A percentile compares a stretch with the other conserved stretches of the same genome.
These are phyloP conservation scores for Edolisoma coerulescens DNA, from an alignment of 2,113 vertebrate genomes.

Conservation along the genomic window DNA sequence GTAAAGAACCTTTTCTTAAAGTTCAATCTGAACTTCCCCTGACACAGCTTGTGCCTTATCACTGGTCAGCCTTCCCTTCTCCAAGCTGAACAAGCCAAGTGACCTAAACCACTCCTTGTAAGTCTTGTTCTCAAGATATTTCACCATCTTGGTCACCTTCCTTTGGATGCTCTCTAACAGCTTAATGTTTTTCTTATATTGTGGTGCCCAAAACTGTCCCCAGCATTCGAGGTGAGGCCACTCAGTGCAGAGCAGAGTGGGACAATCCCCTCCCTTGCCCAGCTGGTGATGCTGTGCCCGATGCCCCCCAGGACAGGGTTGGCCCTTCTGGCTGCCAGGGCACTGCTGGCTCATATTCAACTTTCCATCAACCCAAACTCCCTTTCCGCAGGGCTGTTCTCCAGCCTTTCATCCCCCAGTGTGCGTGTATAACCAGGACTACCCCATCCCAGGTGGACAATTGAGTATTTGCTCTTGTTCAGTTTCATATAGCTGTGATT, in stretches of 20 bases:
- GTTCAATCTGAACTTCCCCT: neutral
- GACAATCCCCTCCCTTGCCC: neutral
- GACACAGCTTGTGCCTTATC: neutral
- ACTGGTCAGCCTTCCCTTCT: neutral
- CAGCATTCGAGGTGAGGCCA: rapidly evolving
- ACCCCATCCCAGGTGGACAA: neutral
- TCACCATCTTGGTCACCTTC: neutral
- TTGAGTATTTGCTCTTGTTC: neutral
- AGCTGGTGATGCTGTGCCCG: rapidly evolving
- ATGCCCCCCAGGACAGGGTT: rapidly evolving
- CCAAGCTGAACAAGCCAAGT: neutral
- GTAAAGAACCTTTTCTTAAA: neutral
- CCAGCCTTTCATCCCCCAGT: neutral
- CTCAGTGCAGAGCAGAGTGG: rapidly evolving
- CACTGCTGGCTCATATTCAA: rapidly evolving
- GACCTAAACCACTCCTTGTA: neutral
- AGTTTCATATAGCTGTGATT: neutral
- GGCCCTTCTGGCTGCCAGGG: neutral
- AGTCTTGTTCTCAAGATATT: neutral
- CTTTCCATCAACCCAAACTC: rapidly evolving
- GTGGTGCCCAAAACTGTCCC: no score
- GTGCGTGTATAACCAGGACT: neutral
- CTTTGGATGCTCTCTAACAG: neutral
- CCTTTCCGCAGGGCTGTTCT: neutral
- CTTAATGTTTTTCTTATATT: neutral